A percentile compares a stretch with the other conserved stretches of the same genome.
phyloP scores from a whole-genome alignment of 2,113 vertebrate genomes.

The Mustela lutreola region DNA sequence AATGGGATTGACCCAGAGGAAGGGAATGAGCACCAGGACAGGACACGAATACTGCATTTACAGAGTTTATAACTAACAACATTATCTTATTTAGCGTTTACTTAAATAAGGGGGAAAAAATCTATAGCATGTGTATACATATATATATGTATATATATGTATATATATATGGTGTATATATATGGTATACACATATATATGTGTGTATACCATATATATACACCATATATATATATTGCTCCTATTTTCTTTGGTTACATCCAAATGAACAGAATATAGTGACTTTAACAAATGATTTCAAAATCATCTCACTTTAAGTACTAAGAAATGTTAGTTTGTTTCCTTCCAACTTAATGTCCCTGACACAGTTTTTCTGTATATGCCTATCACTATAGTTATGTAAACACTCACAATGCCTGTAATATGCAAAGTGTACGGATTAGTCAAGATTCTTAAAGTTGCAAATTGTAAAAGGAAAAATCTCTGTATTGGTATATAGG shows the following conservation, averaged over 20 bases:
- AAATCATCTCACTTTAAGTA: conserved; percentile 54
- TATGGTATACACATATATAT: no score
- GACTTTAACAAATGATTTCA: conserved; percentile 47
- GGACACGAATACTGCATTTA: conserved; percentile 50
- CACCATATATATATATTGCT: background rate
- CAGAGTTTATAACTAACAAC: background rate
- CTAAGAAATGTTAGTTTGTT: background rate
- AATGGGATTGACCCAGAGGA: conserved; percentile 73
- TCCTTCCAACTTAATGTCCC: background rate
- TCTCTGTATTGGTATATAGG: background rate
- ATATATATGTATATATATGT: no score
- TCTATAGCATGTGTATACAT: background rate
- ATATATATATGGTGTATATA: no score
- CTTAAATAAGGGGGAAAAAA: background rate
- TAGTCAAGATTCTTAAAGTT: background rate
- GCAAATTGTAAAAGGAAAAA: background rate
- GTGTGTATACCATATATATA: no score
- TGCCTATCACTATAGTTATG: background rate
- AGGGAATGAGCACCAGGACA: conserved; percentile 20
- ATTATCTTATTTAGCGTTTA: conserved; percentile 62
- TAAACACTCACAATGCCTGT: background rate
- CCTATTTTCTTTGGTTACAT: conserved; percentile 8
- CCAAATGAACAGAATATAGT: conserved; percentile 23
- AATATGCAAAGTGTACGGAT: background rate
- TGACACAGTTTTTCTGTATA: background rate